A percentile compares a stretch with the other conserved stretches of the same genome.
These are phyloP conservation scores for Agrypnus murinus DNA, from an alignment of 2,888 invertebrate genomes.

Conservation along the genomic window DNA sequence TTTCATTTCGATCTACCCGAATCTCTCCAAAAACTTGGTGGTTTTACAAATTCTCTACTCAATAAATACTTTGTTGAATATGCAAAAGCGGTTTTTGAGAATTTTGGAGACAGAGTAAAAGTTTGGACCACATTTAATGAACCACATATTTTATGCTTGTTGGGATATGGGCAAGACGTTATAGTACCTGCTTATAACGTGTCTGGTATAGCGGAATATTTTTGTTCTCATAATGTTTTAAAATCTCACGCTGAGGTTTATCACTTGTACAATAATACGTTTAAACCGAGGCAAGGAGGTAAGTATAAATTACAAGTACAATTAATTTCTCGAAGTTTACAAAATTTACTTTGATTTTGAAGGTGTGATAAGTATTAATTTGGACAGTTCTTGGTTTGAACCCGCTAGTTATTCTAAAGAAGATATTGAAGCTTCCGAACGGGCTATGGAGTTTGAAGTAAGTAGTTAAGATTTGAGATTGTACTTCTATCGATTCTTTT, in stretches of 20 bases:
- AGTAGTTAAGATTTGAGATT: background rate
- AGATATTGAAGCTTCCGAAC: conserved; percentile 72
- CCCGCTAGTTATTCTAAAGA: conserved; percentile 69
- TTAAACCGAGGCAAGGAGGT: conserved; percentile 74
- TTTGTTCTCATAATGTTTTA: conserved; percentile 78
- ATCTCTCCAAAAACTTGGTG: conserved; percentile 67
- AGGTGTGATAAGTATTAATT: conserved; percentile 70
- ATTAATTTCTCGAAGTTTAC: background rate
- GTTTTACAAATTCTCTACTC: conserved; percentile 75
- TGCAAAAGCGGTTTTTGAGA: conserved; percentile 70
- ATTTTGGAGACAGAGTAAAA: conserved; percentile 64
- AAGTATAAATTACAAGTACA: conserved; percentile 42
- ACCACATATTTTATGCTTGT: conserved; percentile 65
- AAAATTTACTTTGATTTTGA: conserved; percentile 20
- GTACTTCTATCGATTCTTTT: too few relatives aligned
- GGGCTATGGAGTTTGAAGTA: conserved; percentile 60
- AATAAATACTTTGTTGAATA: conserved; percentile 74
- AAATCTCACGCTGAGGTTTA: conserved; percentile 80
- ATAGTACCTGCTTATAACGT: conserved; percentile 67
- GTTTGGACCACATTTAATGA: conserved; percentile 75
- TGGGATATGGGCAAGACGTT: conserved; percentile 61
- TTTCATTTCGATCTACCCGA: conserved; percentile 76
- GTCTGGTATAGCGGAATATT: conserved; percentile 76
- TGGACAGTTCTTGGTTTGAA: conserved; percentile 71
- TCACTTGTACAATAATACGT: conserved; percentile 76